Evolutionary conservation across 1,140 invertebrate species (phyloP).

Genomic region (Wasmannia auropunctata): DNA sequence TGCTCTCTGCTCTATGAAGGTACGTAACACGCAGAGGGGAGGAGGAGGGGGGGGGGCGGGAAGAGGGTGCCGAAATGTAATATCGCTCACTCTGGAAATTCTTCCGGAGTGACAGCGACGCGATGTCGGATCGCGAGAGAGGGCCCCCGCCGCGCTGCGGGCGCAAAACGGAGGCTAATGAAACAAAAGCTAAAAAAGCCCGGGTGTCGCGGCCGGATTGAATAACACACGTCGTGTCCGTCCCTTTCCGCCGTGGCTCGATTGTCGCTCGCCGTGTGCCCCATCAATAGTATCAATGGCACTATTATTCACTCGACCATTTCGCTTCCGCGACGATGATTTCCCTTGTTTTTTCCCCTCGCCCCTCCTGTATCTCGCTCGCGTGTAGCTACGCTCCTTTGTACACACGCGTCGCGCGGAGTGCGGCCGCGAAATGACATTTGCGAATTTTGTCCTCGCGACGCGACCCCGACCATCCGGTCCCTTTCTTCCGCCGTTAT

Average conservation of each 20-base stretch:
- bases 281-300: conserved; percentile 28
- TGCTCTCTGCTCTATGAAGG: neutral
- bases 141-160: neutral
- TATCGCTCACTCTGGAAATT: neutral
- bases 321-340: conserved; percentile 7
- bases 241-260: neutral
- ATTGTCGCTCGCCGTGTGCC: neutral
- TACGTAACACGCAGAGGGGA: no score
- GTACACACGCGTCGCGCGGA: neutral
- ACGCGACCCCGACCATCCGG: neutral
- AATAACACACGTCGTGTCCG: conserved; percentile 30
- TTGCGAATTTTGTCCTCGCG: conserved; percentile 29
- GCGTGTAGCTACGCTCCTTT: neutral
- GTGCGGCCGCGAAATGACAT: conserved; percentile 16
- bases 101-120: neutral
- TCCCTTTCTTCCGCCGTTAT: neutral
- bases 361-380: neutral
- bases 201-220: conserved; percentile 15
- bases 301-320: conserved; percentile 3
- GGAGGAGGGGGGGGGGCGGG: neutral
- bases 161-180: conserved; percentile 21
- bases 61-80: neutral
- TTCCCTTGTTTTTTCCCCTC: neutral
- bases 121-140: neutral
- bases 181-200: conserved; percentile 36